These are phyloP conservation scores for Cyclophora albipunctata DNA, from an alignment of 2,888 invertebrate genomes.

Conservation along the genomic window DNA sequence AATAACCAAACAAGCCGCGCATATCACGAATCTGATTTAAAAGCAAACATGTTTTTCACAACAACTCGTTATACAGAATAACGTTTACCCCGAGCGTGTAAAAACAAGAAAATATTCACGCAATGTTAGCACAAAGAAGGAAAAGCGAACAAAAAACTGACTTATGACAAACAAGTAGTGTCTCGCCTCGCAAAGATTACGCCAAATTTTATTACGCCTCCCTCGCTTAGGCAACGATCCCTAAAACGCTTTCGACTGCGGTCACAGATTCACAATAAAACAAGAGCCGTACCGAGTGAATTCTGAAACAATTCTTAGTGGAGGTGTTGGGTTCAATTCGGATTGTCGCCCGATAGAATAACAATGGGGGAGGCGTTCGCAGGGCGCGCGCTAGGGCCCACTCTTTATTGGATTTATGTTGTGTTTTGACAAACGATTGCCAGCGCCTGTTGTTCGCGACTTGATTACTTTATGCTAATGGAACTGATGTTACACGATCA, in stretches of 20 bases:
- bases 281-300: slow-evolving; percentile 43
- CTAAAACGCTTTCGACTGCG: slow-evolving; percentile 35
- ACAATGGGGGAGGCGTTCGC: slow-evolving; percentile 34
- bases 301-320: slow-evolving; percentile 44
- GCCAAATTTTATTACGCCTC: slow-evolving; percentile 31
- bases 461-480: slow-evolving; percentile 13
- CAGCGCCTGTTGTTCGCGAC: not conserved
- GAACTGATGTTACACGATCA: not conserved
- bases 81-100: not conserved
- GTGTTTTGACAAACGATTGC: no score
- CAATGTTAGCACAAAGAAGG: slow-evolving; percentile 2
- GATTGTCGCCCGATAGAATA: slow-evolving; percentile 34
- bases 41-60: no score
- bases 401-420: slow-evolving; percentile 13
- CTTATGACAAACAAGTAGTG: slow-evolving; percentile 22
- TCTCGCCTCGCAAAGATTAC: slow-evolving; percentile 27
- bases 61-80: not conserved
- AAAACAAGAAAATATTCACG: not conserved
- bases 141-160: slow-evolving; percentile 14
- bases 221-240: slow-evolving; percentile 22
- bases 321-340: slow-evolving; percentile 40
- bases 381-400: slow-evolving; percentile 19
- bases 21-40: no score
- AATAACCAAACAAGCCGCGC: no score
- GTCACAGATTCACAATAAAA: slow-evolving; percentile 57